Base-by-base conservation (phyloP, 2,113 vertebrate genomes). In the Eulemur macaco region DNA sequence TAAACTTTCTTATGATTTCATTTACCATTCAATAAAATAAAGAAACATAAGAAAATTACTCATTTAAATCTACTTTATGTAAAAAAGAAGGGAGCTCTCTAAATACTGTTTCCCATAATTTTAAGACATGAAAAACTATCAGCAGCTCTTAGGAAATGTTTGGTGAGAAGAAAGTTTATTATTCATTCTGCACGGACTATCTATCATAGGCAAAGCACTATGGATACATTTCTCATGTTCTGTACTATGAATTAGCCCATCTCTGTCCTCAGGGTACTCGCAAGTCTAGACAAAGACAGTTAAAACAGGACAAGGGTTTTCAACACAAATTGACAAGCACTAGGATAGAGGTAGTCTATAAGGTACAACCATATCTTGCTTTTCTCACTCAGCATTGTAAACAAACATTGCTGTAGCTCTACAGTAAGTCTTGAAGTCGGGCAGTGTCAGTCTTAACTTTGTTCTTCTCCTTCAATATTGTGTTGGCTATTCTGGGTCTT, bases 1-100 rank as follows among this genome's bases (percentile, higher is more conserved):
- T 34, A 87, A 96, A 85, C 37, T 87, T 87, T 63, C 58, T 84
- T 56, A 34, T 37, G 66, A 84, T 74, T 73, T 92, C 71, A 78
- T n/a, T 77, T 90, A 74, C 58, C 29, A 50, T 71, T 94, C 86
- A 84, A 31, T n/a, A 50, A 60, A 52, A 45, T 52, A 78, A 25
- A 64, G 69, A 89, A 73, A 50, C 3, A 25, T n/a, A 68, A 66
- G 18, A 69, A 91, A 73, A 89, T 39, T 15, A 64, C 74, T 73
- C 1, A 71, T 50, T 86, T 86, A 77, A 91, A 56, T 73, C 17
- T 31, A 54, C 50, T 88, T 52, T 29, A 5, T 39, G 58, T 34
- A 42, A 77, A 89, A 91, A 74, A 13, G 1, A 87, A 74, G 8
- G 1, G 27, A 80, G 86, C 29, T 60, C 54, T 86, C 29, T 83